Conservation (phyloP, 2,113 vertebrate genomes). For the cat (Felis catus) region DNA sequence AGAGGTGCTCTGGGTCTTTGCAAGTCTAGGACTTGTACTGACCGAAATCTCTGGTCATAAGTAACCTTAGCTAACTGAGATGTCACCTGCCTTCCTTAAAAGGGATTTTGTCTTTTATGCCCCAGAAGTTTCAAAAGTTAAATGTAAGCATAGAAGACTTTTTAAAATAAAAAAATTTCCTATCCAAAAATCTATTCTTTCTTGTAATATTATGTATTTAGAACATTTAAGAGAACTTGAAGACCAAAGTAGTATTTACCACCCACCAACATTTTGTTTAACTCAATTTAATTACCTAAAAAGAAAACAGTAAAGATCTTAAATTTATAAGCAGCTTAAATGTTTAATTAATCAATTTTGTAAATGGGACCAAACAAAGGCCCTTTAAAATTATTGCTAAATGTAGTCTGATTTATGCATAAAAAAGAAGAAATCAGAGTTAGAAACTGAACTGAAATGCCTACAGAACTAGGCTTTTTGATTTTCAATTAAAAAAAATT, state of each 20-base stretch:
- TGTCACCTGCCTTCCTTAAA: neutral
- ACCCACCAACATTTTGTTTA: neutral
- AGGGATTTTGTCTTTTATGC: neutral
- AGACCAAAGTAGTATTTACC: neutral
- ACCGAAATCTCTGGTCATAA: neutral
- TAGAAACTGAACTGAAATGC: constrained; percentile 5
- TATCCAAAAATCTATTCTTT: neutral
- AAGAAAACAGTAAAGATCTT: neutral
- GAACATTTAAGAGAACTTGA: neutral
- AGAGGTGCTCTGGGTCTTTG: neutral
- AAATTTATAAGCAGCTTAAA: neutral
- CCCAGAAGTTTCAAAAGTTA: neutral
- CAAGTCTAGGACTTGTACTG: neutral
- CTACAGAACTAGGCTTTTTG: neutral
- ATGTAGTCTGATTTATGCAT: neutral
- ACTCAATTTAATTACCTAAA: neutral
- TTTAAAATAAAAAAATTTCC: neutral
- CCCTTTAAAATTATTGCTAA: constrained; percentile 10
- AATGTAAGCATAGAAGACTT: neutral
- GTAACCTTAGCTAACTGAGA: neutral
- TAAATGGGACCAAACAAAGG: constrained; percentile 30
- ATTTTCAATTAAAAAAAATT: neutral
- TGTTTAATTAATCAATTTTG: neutral
- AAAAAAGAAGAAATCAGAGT: neutral
- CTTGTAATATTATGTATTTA: neutral